phyloP scores from a whole-genome alignment of 2,888 invertebrate genomes.

The Horisme vitalbata region DNA sequence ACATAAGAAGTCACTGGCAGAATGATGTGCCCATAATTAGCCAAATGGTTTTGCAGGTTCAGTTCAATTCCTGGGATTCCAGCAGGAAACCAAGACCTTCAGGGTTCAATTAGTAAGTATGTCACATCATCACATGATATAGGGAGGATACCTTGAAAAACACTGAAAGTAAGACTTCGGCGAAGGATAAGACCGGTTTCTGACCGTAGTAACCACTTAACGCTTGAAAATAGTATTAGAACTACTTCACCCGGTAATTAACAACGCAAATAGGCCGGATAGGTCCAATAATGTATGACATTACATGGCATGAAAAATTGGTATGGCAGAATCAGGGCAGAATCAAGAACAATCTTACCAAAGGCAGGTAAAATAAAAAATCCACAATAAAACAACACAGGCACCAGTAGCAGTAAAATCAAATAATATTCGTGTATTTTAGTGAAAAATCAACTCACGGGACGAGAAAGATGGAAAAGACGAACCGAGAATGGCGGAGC shows the following conservation, averaged over 20 bases:
- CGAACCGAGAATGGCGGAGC: constrained; percentile 81
- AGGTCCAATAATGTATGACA: constrained; percentile 42
- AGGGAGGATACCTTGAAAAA: constrained; percentile 36
- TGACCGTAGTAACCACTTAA: no score
- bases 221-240: no score
- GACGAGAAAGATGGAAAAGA: constrained; percentile 77
- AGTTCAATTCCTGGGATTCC: no score
- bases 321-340: constrained; percentile 50
- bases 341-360: constrained; percentile 58
- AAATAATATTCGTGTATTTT: constrained; percentile 40
- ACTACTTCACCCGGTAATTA: constrained; percentile 1
- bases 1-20: no score
- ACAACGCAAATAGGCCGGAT: constrained; percentile 16
- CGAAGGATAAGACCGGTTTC: no score
- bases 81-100: no score
- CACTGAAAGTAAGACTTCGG: no score
- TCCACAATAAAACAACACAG: constrained; percentile 53
- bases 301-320: constrained; percentile 42
- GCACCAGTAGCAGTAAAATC: constrained; percentile 49
- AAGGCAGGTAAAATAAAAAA: constrained; percentile 37
- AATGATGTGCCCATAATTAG: no score
- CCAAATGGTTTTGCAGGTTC: no score
- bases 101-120: constrained; percentile 8
- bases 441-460: constrained; percentile 72
- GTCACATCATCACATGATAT: constrained; percentile 56